Evolutionary conservation across 92 coral and sea anemone species (phyloP).

Genomic region (Actinostola sp.): DNA sequence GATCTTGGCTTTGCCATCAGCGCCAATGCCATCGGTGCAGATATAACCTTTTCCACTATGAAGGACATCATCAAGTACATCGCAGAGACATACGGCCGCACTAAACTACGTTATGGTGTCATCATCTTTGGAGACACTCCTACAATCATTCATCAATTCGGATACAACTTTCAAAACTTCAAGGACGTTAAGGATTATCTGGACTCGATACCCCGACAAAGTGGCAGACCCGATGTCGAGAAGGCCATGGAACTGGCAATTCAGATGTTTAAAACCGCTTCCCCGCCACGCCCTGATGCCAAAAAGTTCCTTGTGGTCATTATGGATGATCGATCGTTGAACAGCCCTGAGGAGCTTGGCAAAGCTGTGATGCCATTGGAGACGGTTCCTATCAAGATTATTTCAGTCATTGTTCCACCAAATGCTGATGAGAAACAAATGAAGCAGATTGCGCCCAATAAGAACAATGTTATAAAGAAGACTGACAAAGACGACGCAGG

Average conservation of each 20-base stretch:
- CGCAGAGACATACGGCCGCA: slow-evolving; percentile 60
- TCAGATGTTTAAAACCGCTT: slow-evolving; percentile 42
- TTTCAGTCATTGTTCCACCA: slow-evolving; percentile 64
- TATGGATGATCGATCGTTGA: slow-evolving; percentile 57
- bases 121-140: slow-evolving; percentile 63
- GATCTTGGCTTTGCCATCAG: slow-evolving; percentile 80
- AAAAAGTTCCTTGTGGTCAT: slow-evolving; percentile 69
- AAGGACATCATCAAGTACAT: slow-evolving; percentile 62
- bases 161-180: slow-evolving; percentile 65
- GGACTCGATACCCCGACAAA: slow-evolving; percentile 38
- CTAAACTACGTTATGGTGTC: slow-evolving; percentile 67
- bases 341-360: slow-evolving; percentile 48
- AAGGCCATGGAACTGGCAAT: slow-evolving; percentile 57
- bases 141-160: slow-evolving; percentile 3
- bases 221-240: slow-evolving; percentile 60
- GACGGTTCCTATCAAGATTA: slow-evolving; percentile 53
- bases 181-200: slow-evolving; percentile 28
- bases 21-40: slow-evolving; percentile 50
- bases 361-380: slow-evolving; percentile 63
- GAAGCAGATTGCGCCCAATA: slow-evolving; percentile 41
- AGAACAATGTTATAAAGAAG: slow-evolving; percentile 42
- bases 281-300: slow-evolving; percentile 39
- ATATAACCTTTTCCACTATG: slow-evolving; percentile 50
- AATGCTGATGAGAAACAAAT: slow-evolving; percentile 72
- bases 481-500: slow-evolving; percentile 39